A percentile compares a stretch with the other conserved stretches of the same genome.
Conservation (phyloP, 2,888 invertebrate species). For the Acronicta leporina region DNA sequence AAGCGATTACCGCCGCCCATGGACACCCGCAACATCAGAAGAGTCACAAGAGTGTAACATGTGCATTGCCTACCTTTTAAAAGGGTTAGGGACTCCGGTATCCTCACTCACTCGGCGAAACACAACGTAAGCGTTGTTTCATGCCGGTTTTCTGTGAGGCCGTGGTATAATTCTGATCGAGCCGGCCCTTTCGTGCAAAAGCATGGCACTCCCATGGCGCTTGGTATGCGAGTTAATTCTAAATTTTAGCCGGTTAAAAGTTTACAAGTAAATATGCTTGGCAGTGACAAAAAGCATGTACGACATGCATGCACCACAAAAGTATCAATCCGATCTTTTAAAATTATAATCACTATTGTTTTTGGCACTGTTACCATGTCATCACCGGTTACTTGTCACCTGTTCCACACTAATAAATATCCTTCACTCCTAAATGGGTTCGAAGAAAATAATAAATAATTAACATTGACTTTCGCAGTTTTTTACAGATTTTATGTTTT, state of each 20-base stretch:
- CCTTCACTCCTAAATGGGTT: slow-evolving; percentile 53
- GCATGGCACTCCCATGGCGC: too few relatives aligned
- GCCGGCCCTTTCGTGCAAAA: too few relatives aligned
- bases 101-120: too few relatives aligned
- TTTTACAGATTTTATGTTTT: slow-evolving; percentile 66
- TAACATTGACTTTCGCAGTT: slow-evolving; percentile 60
- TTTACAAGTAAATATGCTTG: slow-evolving; percentile 15
- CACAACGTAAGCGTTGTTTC: too few relatives aligned
- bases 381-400: slow-evolving; percentile 50
- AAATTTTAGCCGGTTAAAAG: background rate
- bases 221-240: background rate
- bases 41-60: too few relatives aligned
- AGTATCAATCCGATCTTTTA: slow-evolving; percentile 33
- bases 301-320: slow-evolving; percentile 24
- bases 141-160: too few relatives aligned
- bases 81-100: too few relatives aligned
- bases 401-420: slow-evolving; percentile 52
- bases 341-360: slow-evolving; percentile 47
- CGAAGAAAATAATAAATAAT: slow-evolving; percentile 63
- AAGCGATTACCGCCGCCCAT: too few relatives aligned
- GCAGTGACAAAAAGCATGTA: slow-evolving; percentile 12
- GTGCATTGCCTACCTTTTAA: too few relatives aligned
- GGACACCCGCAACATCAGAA: too few relatives aligned
- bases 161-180: too few relatives aligned
- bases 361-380: slow-evolving; percentile 53